Evolutionary conservation across 2,888 invertebrate genomes (phyloP).

Genomic region (Mythimna loreyi): DNA sequence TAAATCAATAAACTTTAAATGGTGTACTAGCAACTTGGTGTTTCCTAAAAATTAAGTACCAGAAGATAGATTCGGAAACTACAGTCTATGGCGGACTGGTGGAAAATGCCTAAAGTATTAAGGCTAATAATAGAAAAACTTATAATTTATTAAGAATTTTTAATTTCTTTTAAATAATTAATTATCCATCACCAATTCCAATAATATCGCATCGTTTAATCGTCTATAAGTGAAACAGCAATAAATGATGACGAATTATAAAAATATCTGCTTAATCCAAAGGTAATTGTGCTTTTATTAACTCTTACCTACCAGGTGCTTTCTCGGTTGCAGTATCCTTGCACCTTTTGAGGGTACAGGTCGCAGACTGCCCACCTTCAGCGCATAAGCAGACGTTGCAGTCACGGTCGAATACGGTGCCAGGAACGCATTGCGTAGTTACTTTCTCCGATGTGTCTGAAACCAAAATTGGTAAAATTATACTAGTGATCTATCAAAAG

Average conservation of each 20-base stretch:
- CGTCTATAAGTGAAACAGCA: background rate
- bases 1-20: background rate
- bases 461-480: slow-evolving; percentile 20
- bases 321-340: slow-evolving; percentile 42
- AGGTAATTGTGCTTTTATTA: slow-evolving; percentile 21
- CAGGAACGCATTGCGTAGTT: slow-evolving; percentile 77
- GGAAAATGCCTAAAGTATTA: too few relatives aligned
- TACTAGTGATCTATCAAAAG: background rate
- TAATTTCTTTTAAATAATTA: too few relatives aligned
- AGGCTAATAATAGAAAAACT: too few relatives aligned
- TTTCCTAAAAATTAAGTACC: too few relatives aligned
- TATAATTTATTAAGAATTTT: background rate
- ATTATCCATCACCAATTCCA: background rate
- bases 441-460: slow-evolving; percentile 75
- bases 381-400: slow-evolving; percentile 89
- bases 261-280: slow-evolving; percentile 6
- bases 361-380: slow-evolving; percentile 83
- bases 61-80: too few relatives aligned
- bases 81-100: too few relatives aligned
- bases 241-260: background rate
- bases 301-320: slow-evolving; percentile 71
- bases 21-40: background rate
- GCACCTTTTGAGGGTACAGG: slow-evolving; percentile 85
- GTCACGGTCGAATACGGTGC: slow-evolving; percentile 78
- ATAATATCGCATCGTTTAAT: background rate